A percentile compares a stretch with the other conserved stretches of the same genome.
Conservation (phyloP, 1,140 invertebrate genomes). For the Drusus annulatus region DNA sequence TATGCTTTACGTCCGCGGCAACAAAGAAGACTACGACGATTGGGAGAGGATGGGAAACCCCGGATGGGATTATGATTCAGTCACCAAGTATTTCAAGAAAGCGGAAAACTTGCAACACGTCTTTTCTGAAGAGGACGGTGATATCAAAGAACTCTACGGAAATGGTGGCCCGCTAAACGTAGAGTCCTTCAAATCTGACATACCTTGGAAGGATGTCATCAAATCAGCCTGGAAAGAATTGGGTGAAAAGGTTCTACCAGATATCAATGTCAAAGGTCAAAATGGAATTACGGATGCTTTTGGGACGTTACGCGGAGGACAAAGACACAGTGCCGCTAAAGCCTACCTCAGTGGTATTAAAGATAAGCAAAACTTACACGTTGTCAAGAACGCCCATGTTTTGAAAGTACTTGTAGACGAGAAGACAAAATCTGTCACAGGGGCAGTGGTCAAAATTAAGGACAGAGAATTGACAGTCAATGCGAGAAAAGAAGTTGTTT, state of each 20-base stretch:
- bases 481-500: slow-evolving; percentile 71
- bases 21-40: slow-evolving; percentile 75
- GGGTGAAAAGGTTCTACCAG: slow-evolving; percentile 66
- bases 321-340: slow-evolving; percentile 74
- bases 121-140: slow-evolving; percentile 62
- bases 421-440: slow-evolving; percentile 60
- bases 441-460: slow-evolving; percentile 63
- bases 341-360: slow-evolving; percentile 73
- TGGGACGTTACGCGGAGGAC: slow-evolving; percentile 72
- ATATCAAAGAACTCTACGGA: slow-evolving; percentile 63
- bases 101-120: slow-evolving; percentile 63
- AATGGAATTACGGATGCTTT: slow-evolving; percentile 70
- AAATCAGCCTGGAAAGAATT: slow-evolving; percentile 69
- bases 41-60: slow-evolving; percentile 74
- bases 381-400: slow-evolving; percentile 76
- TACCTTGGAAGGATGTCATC: slow-evolving; percentile 62
- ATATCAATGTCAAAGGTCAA: slow-evolving; percentile 69
- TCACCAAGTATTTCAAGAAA: slow-evolving; percentile 76
- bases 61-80: slow-evolving; percentile 77
- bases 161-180: slow-evolving; percentile 64
- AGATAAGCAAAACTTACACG: slow-evolving; percentile 77
- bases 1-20: slow-evolving; percentile 85
- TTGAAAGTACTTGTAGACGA: slow-evolving; percentile 67
- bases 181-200: slow-evolving; percentile 60
- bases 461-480: slow-evolving; percentile 61